A percentile compares a stretch with the other conserved stretches of the same genome.
phyloP scores from a whole-genome alignment of 2,888 invertebrate species.

The Scaptomyza reducta region DNA sequence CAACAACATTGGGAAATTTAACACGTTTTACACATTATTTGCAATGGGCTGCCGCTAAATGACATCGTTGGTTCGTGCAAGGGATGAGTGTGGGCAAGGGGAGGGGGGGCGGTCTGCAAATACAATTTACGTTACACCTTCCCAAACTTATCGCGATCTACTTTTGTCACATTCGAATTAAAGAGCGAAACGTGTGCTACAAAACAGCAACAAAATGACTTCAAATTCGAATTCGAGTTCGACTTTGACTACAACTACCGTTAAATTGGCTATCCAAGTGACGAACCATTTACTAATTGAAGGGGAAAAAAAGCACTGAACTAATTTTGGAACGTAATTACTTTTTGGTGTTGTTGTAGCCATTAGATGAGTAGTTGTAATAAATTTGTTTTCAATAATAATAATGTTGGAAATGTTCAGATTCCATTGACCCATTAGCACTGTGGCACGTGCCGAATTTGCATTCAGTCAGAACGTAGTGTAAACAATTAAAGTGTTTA shows the following conservation, averaged over 20 bases:
- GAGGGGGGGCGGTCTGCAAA: not conserved
- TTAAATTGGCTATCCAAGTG: not conserved
- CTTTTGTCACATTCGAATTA: conserved; percentile 60
- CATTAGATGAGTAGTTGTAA: not conserved
- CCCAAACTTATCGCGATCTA: conserved; percentile 57
- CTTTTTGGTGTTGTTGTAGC: not conserved
- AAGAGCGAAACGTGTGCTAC: conserved; percentile 25
- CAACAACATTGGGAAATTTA: conserved; percentile 24
- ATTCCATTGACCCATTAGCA: not conserved
- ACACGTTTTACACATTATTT: conserved; percentile 69
- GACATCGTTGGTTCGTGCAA: conserved; percentile 21
- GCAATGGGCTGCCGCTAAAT: conserved; percentile 49
- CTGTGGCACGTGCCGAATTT: conserved; percentile 1
- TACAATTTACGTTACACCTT: conserved; percentile 51
- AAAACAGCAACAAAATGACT: conserved; percentile 1
- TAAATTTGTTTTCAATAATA: not conserved
- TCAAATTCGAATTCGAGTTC: not conserved
- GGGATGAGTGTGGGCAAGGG: not conserved
- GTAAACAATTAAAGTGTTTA: not conserved
- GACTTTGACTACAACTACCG: not conserved
- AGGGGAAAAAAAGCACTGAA: not conserved
- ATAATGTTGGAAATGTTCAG: not conserved
- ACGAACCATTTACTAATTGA: not conserved
- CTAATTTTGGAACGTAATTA: not conserved
- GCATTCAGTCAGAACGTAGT: not conserved